Evolutionary conservation across 2,888 invertebrate species (phyloP), one percentile per base, ranked within the genome.

Genomic region (Polydrusus tereticollis): DNA sequence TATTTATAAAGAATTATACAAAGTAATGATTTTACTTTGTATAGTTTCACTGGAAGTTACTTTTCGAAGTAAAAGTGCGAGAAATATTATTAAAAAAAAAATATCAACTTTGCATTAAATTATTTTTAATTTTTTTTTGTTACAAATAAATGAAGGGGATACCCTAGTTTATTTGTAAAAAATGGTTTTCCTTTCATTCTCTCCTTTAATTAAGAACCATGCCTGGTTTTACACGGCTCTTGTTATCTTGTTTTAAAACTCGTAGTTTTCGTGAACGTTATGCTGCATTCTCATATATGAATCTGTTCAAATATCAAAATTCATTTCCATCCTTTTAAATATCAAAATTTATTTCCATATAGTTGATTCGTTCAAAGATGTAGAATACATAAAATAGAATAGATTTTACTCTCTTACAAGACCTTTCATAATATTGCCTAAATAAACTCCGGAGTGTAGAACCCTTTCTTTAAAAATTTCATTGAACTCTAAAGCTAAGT

Each of bases 91-190:
- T n/a, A 58, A 58, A 58, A 8, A 45, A 20, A 50, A 26, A 55
- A 29, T 55, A 47, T 60, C 52, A 33, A 59, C 16, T 58, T 59
- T 59, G 38, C 41, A 59, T 59, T 23, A 59, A 59, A 26, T 41
- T 41, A 21, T 59, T 59, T 52, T 41, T 16, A 1, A 47, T 64
- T 70, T n/a, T n/a, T 78, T 79, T 80, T 78, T 80, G 77, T 78
- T 76, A 76, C 78, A 80, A 80, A 79, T 79, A 79, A 80, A 78
- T 38, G 10, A 38, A 70, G 20, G 14, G 38, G 55, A 77, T 76
- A 70, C 64, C 74, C 75, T 72, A 74, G 72, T 80, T 80, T 78
- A 79, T 79, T 79, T 80, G 78, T 79, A 79, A 63, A 68, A 21
- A 41, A 16, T 38, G 66, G 72, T 62, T 73, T 77, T 77, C 67